Percentiles rank a stretch among this genome's conserved stretches.
phyloP scores from a whole-genome alignment of 1,140 invertebrate genomes.

The Ostrea denselamellosa region DNA sequence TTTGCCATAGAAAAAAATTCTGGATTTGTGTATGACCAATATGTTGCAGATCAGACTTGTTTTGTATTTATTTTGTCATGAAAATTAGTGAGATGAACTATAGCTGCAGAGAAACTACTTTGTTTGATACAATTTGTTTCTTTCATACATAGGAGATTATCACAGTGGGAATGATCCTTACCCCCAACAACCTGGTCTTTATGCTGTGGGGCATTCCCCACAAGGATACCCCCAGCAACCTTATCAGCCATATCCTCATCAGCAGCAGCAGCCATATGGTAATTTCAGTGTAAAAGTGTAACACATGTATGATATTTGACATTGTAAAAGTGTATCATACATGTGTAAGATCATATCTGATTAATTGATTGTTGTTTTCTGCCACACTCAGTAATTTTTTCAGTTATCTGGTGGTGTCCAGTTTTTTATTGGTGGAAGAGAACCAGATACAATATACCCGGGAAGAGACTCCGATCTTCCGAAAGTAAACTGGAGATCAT shows the following conservation, averaged over 20 bases:
- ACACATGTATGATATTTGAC: not conserved
- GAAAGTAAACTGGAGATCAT: too few species aligned
- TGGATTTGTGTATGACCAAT: not conserved
- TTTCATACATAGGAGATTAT: not conserved
- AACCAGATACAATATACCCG: too few species aligned
- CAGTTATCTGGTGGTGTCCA: too few species aligned
- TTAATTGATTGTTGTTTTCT: too few species aligned
- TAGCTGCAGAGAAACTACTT: not conserved
- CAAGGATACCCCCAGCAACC: conserved; percentile 2
- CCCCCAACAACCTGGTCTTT: not conserved
- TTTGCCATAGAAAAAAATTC: not conserved
- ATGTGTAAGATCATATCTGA: too few species aligned
- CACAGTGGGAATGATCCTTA: not conserved
- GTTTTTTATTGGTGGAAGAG: too few species aligned
- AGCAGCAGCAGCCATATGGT: conserved; percentile 24
- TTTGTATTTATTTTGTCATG: too few species aligned
- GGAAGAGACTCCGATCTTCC: too few species aligned
- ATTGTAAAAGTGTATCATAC: too few species aligned
- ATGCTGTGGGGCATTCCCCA: not conserved
- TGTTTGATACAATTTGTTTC: not conserved
- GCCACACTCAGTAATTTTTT: too few species aligned
- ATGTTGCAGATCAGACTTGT: too few species aligned
- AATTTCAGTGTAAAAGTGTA: not conserved
- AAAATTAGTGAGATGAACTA: not conserved
- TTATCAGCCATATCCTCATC: not conserved